A percentile compares a stretch with the other conserved stretches of the same genome.
These are phyloP conservation scores for Cuculus canorus DNA, from an alignment of 2,797 vertebrate species.

Conservation along the genomic window DNA sequence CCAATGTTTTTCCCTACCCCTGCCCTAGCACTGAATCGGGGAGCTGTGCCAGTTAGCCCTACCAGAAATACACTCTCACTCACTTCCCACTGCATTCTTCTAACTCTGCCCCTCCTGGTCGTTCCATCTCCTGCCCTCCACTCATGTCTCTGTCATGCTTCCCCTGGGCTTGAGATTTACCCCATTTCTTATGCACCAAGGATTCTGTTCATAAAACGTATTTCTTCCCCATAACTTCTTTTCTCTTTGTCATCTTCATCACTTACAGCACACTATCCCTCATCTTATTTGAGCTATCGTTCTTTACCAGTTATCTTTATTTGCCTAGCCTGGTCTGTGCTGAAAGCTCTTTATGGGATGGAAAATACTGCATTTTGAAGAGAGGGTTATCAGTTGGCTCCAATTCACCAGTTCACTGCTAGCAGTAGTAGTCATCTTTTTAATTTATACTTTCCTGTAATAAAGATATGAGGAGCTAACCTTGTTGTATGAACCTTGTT, in stretches of 20 bases:
- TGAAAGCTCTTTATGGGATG: neutral
- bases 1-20: neutral
- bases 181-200: neutral
- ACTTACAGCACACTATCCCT: neutral
- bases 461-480: neutral
- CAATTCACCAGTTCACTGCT: neutral
- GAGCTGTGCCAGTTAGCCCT: neutral
- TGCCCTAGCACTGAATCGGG: neutral
- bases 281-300: neutral
- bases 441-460: neutral
- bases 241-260: neutral
- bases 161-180: neutral
- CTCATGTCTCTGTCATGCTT: neutral
- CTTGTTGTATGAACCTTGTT: neutral
- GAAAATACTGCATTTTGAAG: neutral
- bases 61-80: neutral
- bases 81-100: neutral
- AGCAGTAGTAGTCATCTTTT: neutral
- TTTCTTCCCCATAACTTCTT: neutral
- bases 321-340: neutral
- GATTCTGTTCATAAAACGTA: neutral
- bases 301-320: neutral
- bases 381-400: neutral
- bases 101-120: neutral
- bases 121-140: neutral